Evolutionary conservation across 2,888 invertebrate species (phyloP).

Genomic region (Ormyrus labotus): DNA sequence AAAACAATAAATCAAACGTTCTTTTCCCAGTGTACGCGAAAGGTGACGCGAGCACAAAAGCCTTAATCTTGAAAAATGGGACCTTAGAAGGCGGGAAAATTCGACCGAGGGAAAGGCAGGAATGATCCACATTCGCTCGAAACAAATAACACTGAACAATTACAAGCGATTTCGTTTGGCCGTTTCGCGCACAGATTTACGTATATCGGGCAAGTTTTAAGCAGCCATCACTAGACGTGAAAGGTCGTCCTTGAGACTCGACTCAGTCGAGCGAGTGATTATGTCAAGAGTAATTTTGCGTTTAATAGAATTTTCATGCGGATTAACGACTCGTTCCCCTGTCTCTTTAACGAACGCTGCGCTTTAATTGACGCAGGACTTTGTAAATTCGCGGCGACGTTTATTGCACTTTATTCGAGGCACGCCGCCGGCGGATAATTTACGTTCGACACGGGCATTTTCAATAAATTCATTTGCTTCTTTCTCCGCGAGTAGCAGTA

Average conservation of each 20-base stretch:
- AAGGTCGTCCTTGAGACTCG: slow-evolving; percentile 3
- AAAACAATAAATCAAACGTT: slow-evolving; percentile 34
- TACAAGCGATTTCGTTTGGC: slow-evolving; percentile 12
- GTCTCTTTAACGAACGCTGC: slow-evolving; percentile 14
- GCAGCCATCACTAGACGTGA: background rate
- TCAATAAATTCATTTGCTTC: slow-evolving; percentile 16
- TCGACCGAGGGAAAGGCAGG: background rate
- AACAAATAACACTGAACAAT: slow-evolving; percentile 36
- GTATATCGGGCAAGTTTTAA: background rate
- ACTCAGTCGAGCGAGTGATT: background rate
- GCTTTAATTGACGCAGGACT: slow-evolving; percentile 13
- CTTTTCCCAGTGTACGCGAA: background rate
- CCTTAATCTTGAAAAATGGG: slow-evolving; percentile 43
- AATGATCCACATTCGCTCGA: background rate
- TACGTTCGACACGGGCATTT: background rate
- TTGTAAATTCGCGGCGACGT: slow-evolving; percentile 23
- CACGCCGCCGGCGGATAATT: background rate
- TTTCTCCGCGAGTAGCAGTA: too few species aligned
- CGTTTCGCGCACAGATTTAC: background rate
- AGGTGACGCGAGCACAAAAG: slow-evolving; percentile 8
- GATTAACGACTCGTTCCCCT: slow-evolving; percentile 13
- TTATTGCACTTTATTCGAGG: slow-evolving; percentile 1
- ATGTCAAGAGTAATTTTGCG: slow-evolving; percentile 1
- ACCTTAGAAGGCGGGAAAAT: slow-evolving; percentile 7
- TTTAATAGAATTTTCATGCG: slow-evolving; percentile 34